Conservation (phyloP, 2,113 vertebrate species). For the Cepphus grylle region DNA sequence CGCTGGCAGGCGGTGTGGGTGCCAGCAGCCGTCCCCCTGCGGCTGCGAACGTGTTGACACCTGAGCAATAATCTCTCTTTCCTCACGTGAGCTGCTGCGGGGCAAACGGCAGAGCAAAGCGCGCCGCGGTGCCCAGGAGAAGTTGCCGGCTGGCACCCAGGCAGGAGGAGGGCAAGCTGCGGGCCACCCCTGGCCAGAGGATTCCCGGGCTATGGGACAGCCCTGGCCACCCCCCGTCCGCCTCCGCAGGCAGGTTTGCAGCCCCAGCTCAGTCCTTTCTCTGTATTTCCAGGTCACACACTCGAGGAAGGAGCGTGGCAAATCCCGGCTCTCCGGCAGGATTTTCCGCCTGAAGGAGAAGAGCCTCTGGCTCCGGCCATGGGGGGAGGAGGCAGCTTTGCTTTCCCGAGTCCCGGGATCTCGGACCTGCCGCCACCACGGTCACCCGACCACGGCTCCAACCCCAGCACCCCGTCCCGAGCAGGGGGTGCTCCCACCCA, state of each 20-base stretch:
- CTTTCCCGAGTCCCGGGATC: rapidly evolving
- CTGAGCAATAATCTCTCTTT: background rate
- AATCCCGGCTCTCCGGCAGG: background rate
- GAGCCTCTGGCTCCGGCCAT: background rate
- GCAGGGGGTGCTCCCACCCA: background rate
- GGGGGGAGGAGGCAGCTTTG: background rate
- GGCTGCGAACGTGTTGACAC: background rate
- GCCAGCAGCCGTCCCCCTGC: background rate
- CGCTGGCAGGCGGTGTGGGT: background rate
- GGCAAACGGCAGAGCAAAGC: background rate
- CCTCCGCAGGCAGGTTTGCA: background rate
- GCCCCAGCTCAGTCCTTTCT: background rate
- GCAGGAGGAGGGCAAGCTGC: background rate
- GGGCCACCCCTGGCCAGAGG: too few relatives aligned
- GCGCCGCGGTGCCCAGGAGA: background rate
- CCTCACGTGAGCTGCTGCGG: background rate
- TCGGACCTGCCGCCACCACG: rapidly evolving
- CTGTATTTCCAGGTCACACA: background rate
- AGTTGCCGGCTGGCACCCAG: background rate
- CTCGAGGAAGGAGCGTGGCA: background rate
- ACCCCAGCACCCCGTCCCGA: background rate
- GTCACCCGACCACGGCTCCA: background rate
- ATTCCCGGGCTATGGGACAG: background rate
- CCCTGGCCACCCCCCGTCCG: background rate
- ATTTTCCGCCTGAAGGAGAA: background rate